A percentile compares a stretch with the other conserved stretches of the same genome.
phyloP scores from a whole-genome alignment of 1,140 invertebrate species.

The Ceratina japonica region DNA sequence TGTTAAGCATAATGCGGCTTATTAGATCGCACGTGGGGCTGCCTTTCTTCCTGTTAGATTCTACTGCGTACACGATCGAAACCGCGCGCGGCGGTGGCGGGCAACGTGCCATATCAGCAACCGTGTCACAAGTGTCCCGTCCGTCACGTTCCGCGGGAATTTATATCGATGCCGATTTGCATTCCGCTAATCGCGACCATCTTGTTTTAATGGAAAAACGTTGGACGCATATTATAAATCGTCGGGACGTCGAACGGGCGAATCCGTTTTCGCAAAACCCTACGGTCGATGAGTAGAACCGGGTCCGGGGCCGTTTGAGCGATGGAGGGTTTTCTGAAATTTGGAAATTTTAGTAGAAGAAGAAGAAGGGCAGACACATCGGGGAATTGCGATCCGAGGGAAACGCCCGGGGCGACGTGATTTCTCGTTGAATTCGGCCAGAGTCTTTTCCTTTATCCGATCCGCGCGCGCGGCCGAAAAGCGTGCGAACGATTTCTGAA shows the following conservation, averaged over 20 bases:
- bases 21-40: slow-evolving; percentile 3
- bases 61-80: slow-evolving; percentile 6
- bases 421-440: slow-evolving; percentile 48
- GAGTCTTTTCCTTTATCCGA: slow-evolving; percentile 63
- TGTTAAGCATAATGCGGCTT: slow-evolving; percentile 30
- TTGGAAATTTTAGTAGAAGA: background rate
- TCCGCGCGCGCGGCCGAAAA: slow-evolving; percentile 58
- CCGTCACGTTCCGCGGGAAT: background rate
- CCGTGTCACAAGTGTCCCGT: background rate
- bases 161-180: slow-evolving; percentile 3
- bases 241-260: no score
- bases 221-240: background rate
- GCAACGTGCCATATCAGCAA: slow-evolving; percentile 26
- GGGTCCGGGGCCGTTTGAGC: no score
- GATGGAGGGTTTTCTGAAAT: background rate
- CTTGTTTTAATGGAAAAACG: background rate
- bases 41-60: background rate
- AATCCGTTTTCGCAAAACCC: no score
- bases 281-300: no score
- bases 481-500: slow-evolving; percentile 63
- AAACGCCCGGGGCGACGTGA: slow-evolving; percentile 50
- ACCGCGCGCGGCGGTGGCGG: background rate
- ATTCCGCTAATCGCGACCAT: background rate
- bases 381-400: slow-evolving; percentile 51
- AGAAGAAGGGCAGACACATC: slow-evolving; percentile 1